Percentiles rank a stretch among this genome's conserved stretches.
phyloP scores from a whole-genome alignment of 2,113 vertebrate species.

The Oenanthe melanoleuca region DNA sequence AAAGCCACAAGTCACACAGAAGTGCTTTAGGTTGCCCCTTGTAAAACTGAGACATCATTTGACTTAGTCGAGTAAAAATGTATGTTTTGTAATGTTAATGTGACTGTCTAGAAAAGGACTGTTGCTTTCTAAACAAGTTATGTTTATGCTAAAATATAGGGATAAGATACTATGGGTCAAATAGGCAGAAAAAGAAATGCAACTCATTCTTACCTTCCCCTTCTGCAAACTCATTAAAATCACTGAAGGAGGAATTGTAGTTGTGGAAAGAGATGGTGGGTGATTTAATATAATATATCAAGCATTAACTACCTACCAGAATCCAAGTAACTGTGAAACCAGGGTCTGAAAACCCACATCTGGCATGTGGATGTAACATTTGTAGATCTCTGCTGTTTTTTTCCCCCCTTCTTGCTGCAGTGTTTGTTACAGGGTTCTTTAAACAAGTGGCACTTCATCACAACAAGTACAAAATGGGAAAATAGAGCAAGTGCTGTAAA shows the following conservation, averaged over 20 bases:
- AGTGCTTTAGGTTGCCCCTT: not conserved
- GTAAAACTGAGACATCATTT: not conserved
- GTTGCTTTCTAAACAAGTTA: not conserved
- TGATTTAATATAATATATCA: not conserved
- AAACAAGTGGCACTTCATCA: slow-evolving; percentile 68
- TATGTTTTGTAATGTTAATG: not conserved
- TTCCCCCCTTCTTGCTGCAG: slow-evolving; percentile 7
- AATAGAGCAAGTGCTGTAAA: slow-evolving; percentile 70
- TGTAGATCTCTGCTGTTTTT: slow-evolving; percentile 21
- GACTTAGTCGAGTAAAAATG: not conserved
- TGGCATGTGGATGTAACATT: slow-evolving; percentile 46
- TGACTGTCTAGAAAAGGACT: not conserved
- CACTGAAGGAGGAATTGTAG: not conserved
- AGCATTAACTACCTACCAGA: not conserved
- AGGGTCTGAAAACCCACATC: slow-evolving; percentile 56
- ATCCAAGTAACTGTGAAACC: not conserved
- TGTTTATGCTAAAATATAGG: not conserved
- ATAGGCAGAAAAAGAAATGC: not conserved
- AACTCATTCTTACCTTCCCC: not conserved
- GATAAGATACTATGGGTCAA: not conserved
- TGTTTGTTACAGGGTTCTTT: slow-evolving; percentile 58
- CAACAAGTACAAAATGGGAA: slow-evolving; percentile 62
- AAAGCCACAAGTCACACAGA: not conserved
- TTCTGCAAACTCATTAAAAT: slow-evolving; percentile 3
- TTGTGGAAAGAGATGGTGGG: not conserved